phyloP scores from a whole-genome alignment of 2,113 vertebrate species.

The Arizona elegans region DNA sequence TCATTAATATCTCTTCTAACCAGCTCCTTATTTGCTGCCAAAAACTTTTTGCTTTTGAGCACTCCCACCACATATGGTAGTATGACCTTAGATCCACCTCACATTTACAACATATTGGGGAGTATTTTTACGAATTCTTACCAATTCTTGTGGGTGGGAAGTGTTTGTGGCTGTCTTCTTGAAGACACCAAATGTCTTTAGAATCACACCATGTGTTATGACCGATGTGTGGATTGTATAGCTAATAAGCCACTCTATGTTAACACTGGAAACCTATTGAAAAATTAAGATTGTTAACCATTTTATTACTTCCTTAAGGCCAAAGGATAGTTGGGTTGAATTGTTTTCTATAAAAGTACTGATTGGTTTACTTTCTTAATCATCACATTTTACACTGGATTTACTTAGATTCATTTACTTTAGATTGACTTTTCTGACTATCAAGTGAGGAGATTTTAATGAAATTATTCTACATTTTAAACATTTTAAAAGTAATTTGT shows the following conservation, averaged over 20 bases:
- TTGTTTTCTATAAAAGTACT: background rate
- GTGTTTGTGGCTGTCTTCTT: too few species aligned
- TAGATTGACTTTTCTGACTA: background rate
- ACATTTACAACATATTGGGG: too few species aligned
- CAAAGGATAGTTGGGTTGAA: background rate
- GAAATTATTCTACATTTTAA: background rate
- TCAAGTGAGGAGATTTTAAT: background rate
- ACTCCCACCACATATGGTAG: too few species aligned
- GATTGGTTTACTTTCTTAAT: background rate
- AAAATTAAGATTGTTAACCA: background rate
- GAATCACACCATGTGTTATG: background rate
- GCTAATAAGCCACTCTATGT: rapidly evolving
- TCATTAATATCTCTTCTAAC: too few species aligned
- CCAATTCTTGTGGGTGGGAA: too few species aligned
- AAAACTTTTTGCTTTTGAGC: too few species aligned
- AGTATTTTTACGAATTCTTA: too few species aligned
- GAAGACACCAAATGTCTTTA: background rate
- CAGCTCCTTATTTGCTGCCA: too few species aligned
- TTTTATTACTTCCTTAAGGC: background rate
- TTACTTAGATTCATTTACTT: background rate
- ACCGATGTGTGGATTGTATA: constrained; percentile 33
- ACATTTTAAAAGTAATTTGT: background rate
- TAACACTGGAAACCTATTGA: background rate
- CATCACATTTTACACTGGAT: background rate
- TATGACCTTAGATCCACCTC: too few species aligned